phyloP scores from a whole-genome alignment of 2,797 vertebrate species.

The Hyperoplus immaculatus region DNA sequence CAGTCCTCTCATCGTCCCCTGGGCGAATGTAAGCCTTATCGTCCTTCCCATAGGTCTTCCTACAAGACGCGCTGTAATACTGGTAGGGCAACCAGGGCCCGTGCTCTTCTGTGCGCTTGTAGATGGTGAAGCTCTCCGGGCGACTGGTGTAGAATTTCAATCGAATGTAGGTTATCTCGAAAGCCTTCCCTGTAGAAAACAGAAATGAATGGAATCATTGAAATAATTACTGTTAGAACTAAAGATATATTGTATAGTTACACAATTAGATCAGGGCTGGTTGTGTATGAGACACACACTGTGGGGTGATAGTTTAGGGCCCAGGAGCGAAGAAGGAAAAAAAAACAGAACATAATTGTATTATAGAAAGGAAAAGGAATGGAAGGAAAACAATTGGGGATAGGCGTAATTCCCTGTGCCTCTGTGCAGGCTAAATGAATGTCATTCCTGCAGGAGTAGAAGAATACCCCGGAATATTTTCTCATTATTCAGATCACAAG shows the following conservation, averaged over 20 bases:
- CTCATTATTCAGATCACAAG: constrained; percentile 68
- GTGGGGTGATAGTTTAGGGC: constrained; percentile 46
- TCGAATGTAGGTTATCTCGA: constrained; percentile 94
- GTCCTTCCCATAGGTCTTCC: constrained; percentile 85
- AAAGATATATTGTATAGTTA: constrained; percentile 30
- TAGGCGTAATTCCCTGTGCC: constrained; percentile 65
- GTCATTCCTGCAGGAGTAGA: constrained; percentile 63
- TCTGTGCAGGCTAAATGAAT: constrained; percentile 64
- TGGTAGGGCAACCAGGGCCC: constrained; percentile 94
- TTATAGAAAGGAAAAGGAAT: constrained; percentile 39
- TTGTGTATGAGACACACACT: constrained; percentile 52
- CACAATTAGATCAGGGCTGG: constrained; percentile 30
- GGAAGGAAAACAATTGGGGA: constrained; percentile 59
- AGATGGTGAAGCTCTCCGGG: constrained; percentile 96
- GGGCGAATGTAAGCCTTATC: constrained; percentile 84
- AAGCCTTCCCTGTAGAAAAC: constrained; percentile 90
- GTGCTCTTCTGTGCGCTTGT: constrained; percentile 83
- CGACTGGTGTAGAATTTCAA: constrained; percentile 96
- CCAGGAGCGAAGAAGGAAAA: constrained; percentile 37
- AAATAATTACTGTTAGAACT: constrained; percentile 33
- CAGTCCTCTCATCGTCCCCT: constrained; percentile 89
- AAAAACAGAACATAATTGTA: constrained; percentile 58
- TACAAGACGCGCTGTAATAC: constrained; percentile 93
- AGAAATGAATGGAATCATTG: constrained; percentile 43
- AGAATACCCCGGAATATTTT: constrained; percentile 66